A percentile compares a stretch with the other conserved stretches of the same genome.
These are phyloP conservation scores for Pogona vitticeps DNA, from an alignment of 2,113 vertebrate species.

Conservation along the genomic window DNA sequence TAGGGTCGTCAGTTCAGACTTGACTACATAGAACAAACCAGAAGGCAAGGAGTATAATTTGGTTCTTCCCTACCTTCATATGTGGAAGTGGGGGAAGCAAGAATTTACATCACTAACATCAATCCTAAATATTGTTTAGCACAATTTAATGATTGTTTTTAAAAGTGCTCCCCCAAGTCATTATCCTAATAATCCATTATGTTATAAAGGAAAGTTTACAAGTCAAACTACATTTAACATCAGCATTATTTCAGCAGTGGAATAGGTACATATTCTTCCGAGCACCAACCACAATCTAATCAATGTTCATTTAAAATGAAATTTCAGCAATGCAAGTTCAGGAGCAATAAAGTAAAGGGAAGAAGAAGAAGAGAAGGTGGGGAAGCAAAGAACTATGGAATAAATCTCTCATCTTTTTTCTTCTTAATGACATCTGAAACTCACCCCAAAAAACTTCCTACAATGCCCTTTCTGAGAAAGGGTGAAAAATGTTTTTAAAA, in stretches of 20 bases:
- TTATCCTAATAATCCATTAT: no score
- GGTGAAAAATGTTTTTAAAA: constrained; percentile 36
- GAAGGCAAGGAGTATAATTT: no score
- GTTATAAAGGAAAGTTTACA: no score
- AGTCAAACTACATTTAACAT: background rate
- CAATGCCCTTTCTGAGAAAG: constrained; percentile 39
- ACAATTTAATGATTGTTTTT: no score
- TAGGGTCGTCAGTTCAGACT: no score
- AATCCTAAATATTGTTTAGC: no score
- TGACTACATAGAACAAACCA: no score
- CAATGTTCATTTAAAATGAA: background rate
- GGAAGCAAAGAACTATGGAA: background rate
- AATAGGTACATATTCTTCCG: background rate
- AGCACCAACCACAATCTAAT: background rate
- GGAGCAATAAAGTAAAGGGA: background rate
- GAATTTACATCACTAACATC: no score
- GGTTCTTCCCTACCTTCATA: no score
- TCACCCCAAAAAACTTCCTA: constrained; percentile 35
- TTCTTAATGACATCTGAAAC: constrained; percentile 8
- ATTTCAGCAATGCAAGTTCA: background rate
- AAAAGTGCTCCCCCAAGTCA: no score
- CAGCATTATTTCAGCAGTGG: background rate
- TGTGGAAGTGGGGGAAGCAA: no score
- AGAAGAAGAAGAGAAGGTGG: background rate
- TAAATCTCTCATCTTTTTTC: constrained; percentile 10